phyloP scores from a whole-genome alignment of 2,888 invertebrate species.

The Dichetophora obliterata region DNA sequence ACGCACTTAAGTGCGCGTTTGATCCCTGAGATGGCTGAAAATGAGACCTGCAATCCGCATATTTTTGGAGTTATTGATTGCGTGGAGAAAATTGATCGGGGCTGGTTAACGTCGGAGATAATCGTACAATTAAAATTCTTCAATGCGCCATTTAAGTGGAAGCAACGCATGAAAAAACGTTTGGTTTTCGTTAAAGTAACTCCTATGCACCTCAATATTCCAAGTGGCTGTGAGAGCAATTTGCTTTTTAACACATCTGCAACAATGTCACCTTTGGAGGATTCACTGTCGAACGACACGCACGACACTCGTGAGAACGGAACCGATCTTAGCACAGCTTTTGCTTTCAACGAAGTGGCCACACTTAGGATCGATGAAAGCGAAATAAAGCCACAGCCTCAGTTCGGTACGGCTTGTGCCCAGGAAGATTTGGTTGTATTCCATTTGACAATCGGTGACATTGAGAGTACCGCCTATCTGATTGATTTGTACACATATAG shows the following conservation, averaged over 20 bases:
- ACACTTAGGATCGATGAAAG: slow-evolving; percentile 78
- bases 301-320: slow-evolving; percentile 73
- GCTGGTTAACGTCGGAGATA: slow-evolving; percentile 89
- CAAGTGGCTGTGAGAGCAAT: slow-evolving; percentile 60
- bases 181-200: slow-evolving; percentile 81
- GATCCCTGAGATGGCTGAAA: slow-evolving; percentile 71
- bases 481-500: slow-evolving; percentile 87
- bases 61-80: slow-evolving; percentile 75
- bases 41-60: slow-evolving; percentile 67
- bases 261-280: slow-evolving; percentile 71
- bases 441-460: slow-evolving; percentile 81
- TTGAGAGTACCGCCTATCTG: slow-evolving; percentile 83
- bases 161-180: slow-evolving; percentile 78
- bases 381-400: slow-evolving; percentile 79
- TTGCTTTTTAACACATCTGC: slow-evolving; percentile 39
- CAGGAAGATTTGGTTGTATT: slow-evolving; percentile 83
- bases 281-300: slow-evolving; percentile 74
- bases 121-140: slow-evolving; percentile 86
- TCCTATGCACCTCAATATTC: slow-evolving; percentile 77
- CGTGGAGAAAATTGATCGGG: slow-evolving; percentile 76
- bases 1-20: slow-evolving; percentile 79
- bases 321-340: slow-evolving; percentile 66
- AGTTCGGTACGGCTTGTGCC: slow-evolving; percentile 84
- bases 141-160: slow-evolving; percentile 83
- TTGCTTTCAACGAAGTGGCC: slow-evolving; percentile 76